Conservation (phyloP, 2,113 vertebrate species). For the Microtus richardsoni region DNA sequence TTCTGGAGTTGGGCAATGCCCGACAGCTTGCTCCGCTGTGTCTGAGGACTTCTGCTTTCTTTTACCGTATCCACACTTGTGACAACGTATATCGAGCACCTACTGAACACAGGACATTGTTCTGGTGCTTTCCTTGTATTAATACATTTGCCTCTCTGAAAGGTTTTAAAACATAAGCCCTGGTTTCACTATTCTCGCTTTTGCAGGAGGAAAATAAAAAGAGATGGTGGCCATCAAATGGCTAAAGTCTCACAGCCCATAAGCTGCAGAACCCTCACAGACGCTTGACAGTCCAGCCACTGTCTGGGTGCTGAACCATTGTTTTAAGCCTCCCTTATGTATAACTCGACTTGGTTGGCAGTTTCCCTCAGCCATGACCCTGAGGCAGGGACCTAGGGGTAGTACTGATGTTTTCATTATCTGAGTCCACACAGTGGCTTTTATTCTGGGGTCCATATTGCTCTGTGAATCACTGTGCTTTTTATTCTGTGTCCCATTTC, state of each 20-base stretch:
- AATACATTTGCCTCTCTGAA: not conserved
- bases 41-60: not conserved
- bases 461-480: not conserved
- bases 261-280: not conserved
- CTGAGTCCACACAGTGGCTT: not conserved
- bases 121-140: slow-evolving; percentile 1
- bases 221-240: not conserved
- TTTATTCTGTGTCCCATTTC: not conserved
- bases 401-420: not conserved
- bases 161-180: not conserved
- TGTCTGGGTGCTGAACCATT: not conserved
- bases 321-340: not conserved
- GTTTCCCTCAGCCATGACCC: too few species aligned
- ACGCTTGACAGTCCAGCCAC: not conserved
- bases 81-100: not conserved
- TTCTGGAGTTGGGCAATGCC: not conserved
- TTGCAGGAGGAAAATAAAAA: not conserved
- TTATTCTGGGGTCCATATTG: not conserved
- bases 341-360: not conserved
- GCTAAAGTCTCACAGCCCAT: not conserved
- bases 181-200: not conserved
- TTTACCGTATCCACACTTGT: slow-evolving; percentile 11
- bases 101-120: not conserved
- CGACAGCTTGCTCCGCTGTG: not conserved
- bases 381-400: not conserved